Evolutionary conservation across 2,113 vertebrate species (phyloP), one percentile per base, ranked within the genome.

Genomic region (Noctilio leporinus): DNA sequence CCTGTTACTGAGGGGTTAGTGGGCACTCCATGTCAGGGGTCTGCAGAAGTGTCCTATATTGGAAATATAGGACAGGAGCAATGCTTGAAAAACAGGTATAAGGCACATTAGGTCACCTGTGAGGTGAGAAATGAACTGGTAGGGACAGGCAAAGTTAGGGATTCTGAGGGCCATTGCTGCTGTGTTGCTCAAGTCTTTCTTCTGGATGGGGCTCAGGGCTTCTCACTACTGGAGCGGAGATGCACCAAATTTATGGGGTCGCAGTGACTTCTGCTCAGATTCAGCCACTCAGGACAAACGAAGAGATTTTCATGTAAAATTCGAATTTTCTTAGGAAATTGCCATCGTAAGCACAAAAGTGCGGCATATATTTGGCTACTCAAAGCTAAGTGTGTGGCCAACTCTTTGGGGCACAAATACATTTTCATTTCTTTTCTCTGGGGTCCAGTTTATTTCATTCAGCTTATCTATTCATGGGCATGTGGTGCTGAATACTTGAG

Each of bases 251-350:
- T 38, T 22, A 26, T 4, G n/a, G 12, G 51, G 19, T 72, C 2
- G 1, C 19, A 7, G 7, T 45, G 73, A 82, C 6, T 16, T 20
- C 75, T 53, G 35, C 43, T 89, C 53, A 75, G 43, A 62, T n/a
- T 80, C 53, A 80, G 57, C 30, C 10, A 16, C 33, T 40, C 35
- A 45, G 70, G 75, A 72, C 11, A 69, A 40, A 35, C 1, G 26
- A 89, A 2, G 12, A 43, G 35, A 87, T 80, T 94, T 65, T 76
- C n/a, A 53, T 35, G 55, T 4, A 33, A 59, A 65, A 70, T 51
- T 92, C 33, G 78, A n/a, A 62, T 55, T 95, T 72, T 86, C 72
- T 40, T 87, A 53, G 59, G 73, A 88, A 78, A 89, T 55, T 89
- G 53, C 38, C 49, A 82, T 82, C 55, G 5, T 62, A 67, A 88